phyloP scores from a whole-genome alignment of 2,888 invertebrate genomes.

The Theretra japonica region DNA sequence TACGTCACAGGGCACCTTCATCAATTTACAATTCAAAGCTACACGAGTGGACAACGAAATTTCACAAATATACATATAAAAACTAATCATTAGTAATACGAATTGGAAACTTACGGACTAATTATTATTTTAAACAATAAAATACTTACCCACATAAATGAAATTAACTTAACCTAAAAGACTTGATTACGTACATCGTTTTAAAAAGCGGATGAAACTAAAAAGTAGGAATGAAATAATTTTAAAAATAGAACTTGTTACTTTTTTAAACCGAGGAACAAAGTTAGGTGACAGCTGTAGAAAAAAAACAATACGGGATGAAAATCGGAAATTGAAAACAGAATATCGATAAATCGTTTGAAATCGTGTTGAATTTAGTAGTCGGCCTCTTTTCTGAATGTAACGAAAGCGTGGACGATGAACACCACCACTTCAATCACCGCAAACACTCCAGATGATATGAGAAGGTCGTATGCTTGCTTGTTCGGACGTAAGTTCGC shows the following conservation, averaged over 20 bases:
- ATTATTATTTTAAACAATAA: not conserved
- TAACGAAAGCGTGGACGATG: conserved; percentile 86
- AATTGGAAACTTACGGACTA: conserved; percentile 9
- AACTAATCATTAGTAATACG: conserved; percentile 5
- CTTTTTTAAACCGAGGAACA: not conserved
- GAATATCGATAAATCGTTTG: not conserved
- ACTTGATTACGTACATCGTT: not conserved
- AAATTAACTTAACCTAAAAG: not conserved
- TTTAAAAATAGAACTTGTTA: not conserved
- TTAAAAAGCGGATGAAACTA: not conserved
- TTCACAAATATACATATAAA: conserved; percentile 30
- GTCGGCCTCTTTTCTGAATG: conserved; percentile 83
- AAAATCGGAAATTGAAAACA: not conserved
- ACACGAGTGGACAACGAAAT: conserved; percentile 28
- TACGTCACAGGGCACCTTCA: conserved; percentile 52
- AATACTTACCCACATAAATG: not conserved
- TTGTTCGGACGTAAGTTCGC: conserved; percentile 86
- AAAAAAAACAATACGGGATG: not conserved
- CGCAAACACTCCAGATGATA: conserved; percentile 87
- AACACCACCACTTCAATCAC: conserved; percentile 86
- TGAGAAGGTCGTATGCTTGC: conserved; percentile 87
- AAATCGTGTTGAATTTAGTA: conserved; percentile 59
- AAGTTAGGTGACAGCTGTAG: not conserved
- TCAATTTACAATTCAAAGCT: conserved; percentile 25
- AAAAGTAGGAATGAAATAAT: not conserved